These are phyloP conservation scores for Bombylius discolor DNA, from an alignment of 2,888 invertebrate species.

Conservation along the genomic window DNA sequence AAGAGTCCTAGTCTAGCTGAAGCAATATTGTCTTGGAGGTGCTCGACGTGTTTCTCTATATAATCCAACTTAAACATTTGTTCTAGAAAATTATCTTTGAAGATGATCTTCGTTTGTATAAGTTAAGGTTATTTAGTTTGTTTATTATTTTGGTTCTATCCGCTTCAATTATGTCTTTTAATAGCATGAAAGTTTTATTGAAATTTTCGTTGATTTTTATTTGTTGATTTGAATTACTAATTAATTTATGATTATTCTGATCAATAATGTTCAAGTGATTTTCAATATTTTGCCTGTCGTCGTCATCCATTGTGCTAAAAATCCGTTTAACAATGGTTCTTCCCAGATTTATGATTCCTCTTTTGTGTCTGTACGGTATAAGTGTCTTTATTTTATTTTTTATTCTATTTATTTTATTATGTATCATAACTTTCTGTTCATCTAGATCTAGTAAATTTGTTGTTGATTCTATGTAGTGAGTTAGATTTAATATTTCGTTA, in stretches of 20 bases:
- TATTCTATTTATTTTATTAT: neutral
- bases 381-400: conserved; percentile 2
- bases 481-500: conserved; percentile 8
- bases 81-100: neutral
- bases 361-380: conserved; percentile 5
- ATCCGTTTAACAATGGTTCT: conserved; percentile 9
- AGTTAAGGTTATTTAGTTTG: neutral
- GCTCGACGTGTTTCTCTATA: conserved; percentile 1
- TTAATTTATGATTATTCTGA: conserved; percentile 8
- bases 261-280: conserved; percentile 7
- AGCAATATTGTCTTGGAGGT: conserved; percentile 1
- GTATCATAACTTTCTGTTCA: neutral
- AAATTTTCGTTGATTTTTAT: neutral
- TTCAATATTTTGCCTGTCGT: conserved; percentile 11
- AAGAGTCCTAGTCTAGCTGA: conserved; percentile 1
- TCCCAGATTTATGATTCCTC: conserved; percentile 10
- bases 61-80: conserved; percentile 1
- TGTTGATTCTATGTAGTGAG: conserved; percentile 5
- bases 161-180: neutral
- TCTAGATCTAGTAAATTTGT: neutral
- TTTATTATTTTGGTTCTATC: neutral
- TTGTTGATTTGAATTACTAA: neutral
- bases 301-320: conserved; percentile 12
- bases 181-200: conserved; percentile 1
- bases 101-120: neutral